Evolutionary conservation across 2,113 vertebrate species (phyloP).

Genomic region (Poecile atricapillus): DNA sequence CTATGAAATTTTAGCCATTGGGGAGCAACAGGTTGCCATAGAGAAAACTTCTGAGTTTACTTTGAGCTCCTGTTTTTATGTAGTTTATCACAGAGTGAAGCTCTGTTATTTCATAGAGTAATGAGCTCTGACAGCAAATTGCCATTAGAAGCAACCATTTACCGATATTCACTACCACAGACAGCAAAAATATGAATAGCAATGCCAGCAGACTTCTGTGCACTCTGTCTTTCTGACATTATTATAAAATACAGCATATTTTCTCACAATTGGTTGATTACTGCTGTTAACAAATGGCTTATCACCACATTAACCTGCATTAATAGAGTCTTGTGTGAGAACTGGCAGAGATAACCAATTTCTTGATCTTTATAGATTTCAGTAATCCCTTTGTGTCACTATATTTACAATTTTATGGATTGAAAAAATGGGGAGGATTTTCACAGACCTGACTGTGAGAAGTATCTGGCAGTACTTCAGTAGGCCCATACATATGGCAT

Average conservation of each 20-base stretch:
- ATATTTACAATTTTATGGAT: not conserved
- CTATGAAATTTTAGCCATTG: not conserved
- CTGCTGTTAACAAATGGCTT: constrained; percentile 61
- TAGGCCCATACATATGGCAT: not conserved
- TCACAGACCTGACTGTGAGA: not conserved
- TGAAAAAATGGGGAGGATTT: not conserved
- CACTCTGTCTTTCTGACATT: not conserved
- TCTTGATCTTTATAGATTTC: constrained; percentile 60
- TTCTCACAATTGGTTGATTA: constrained; percentile 53
- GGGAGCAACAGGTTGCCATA: not conserved
- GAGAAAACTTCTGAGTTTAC: not conserved
- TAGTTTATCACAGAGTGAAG: not conserved
- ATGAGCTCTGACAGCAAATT: not conserved
- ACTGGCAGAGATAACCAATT: constrained; percentile 41
- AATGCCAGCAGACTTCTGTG: not conserved
- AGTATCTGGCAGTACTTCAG: not conserved
- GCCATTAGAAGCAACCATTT: not conserved
- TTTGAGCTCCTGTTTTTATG: not conserved
- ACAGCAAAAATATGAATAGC: not conserved
- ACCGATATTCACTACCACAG: not conserved
- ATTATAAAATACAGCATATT: constrained; percentile 56
- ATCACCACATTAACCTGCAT: constrained; percentile 63
- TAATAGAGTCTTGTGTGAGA: constrained; percentile 54
- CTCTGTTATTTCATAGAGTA: not conserved
- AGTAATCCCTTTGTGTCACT: constrained; percentile 33